These are phyloP conservation scores for Colletes latitarsis DNA, from an alignment of 1,140 invertebrate genomes.

Conservation along the genomic window DNA sequence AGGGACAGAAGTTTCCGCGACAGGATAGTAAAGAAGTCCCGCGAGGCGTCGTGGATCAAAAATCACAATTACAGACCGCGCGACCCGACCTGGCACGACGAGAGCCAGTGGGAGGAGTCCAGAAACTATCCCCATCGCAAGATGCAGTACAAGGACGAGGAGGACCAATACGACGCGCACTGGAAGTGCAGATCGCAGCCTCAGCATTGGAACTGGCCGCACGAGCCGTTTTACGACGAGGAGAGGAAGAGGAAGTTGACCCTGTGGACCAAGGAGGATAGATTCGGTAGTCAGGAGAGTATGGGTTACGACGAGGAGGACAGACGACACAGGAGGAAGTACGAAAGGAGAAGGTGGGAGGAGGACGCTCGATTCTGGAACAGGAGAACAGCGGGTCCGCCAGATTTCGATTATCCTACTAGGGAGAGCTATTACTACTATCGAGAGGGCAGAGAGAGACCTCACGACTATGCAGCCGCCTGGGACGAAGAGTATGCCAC, in stretches of 20 bases:
- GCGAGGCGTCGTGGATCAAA: conserved; percentile 71
- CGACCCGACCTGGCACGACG: conserved; percentile 76
- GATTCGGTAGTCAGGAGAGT: conserved; percentile 82
- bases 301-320: conserved; percentile 80
- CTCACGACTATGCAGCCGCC: conserved; percentile 69
- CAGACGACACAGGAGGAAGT: conserved; percentile 75
- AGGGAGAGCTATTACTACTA: conserved; percentile 74
- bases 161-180: conserved; percentile 75
- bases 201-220: conserved; percentile 72
- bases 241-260: conserved; percentile 73
- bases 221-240: conserved; percentile 75
- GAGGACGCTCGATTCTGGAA: conserved; percentile 74
- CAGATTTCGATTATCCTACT: conserved; percentile 64
- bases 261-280: conserved; percentile 78
- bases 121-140: conserved; percentile 73
- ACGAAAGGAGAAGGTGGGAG: conserved; percentile 74
- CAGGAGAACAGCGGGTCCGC: conserved; percentile 54
- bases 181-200: conserved; percentile 74
- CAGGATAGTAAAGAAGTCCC: conserved; percentile 67
- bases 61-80: conserved; percentile 62
- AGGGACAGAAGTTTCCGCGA: conserved; percentile 73
- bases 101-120: conserved; percentile 75
- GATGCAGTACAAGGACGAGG: conserved; percentile 76
- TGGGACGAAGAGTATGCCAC: conserved; percentile 74
- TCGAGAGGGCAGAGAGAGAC: conserved; percentile 68